Conservation (phyloP, 2,113 vertebrate species). For the Ivindomyrus marchei region DNA sequence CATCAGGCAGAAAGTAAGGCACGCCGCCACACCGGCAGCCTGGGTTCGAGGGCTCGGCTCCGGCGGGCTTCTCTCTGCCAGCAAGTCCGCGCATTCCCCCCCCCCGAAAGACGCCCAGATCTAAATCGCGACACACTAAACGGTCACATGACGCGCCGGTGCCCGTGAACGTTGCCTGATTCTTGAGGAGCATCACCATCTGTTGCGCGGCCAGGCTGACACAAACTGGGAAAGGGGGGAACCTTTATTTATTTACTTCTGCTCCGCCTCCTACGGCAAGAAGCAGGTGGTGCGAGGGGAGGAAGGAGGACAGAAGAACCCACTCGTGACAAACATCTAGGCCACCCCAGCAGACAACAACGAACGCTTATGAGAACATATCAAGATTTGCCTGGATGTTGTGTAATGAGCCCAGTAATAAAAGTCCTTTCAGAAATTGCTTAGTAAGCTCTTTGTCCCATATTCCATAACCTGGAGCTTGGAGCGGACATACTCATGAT, state of each 20-base stretch:
- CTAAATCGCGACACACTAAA: not conserved
- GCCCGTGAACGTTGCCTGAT: conserved; percentile 36
- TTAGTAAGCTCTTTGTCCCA: not conserved
- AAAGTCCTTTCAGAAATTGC: not conserved
- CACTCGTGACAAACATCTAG: not conserved
- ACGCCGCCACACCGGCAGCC: not conserved
- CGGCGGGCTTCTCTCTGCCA: not conserved
- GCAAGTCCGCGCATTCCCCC: not conserved
- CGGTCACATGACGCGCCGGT: not conserved
- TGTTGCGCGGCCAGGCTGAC: conserved; percentile 46
- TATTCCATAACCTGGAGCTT: not conserved
- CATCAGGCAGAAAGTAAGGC: conserved; percentile 25
- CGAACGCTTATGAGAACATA: not conserved
- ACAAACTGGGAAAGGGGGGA: conserved; percentile 45
- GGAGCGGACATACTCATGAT: not conserved
- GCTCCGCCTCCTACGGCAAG: not conserved
- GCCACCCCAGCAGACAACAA: not conserved
- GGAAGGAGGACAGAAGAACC: not conserved
- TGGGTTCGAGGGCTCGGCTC: not conserved
- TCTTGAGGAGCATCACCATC: conserved; percentile 45
- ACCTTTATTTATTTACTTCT: conserved; percentile 16
- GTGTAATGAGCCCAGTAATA: not conserved
- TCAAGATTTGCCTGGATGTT: not conserved
- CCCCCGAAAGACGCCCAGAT: not conserved
- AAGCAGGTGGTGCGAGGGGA: conserved; percentile 20